Evolutionary conservation across 1,140 invertebrate species (phyloP).

Genomic region (Tenebrio molitor): DNA sequence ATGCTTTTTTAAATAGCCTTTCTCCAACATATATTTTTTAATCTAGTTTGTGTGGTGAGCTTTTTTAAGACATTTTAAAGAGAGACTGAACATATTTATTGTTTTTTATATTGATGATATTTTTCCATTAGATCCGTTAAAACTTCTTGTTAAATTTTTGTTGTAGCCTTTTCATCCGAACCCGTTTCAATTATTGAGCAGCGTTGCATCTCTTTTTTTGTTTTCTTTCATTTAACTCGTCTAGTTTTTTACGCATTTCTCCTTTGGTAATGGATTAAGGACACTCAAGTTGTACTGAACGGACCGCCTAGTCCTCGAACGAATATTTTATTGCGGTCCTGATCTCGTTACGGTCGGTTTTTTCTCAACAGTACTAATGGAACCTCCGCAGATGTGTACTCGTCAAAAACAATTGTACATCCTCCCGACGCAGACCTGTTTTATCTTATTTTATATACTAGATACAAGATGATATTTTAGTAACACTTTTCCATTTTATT

Average conservation of each 20-base stretch:
- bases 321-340: constrained; percentile 33
- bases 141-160: constrained; percentile 3
- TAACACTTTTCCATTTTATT: constrained; percentile 45
- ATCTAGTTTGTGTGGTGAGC: constrained; percentile 34
- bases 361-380: background rate
- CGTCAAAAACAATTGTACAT: too few relatives aligned
- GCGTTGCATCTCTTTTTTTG: background rate
- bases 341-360: constrained; percentile 42
- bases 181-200: too few relatives aligned
- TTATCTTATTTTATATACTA: constrained; percentile 25
- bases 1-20: constrained; percentile 32
- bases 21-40: constrained; percentile 2
- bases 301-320: constrained; percentile 42
- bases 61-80: constrained; percentile 34
- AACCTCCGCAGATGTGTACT: too few relatives aligned
- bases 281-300: constrained; percentile 35
- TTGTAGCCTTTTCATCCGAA: too few relatives aligned
- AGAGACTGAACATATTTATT: constrained; percentile 45
- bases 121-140: constrained; percentile 34
- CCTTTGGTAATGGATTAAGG: constrained; percentile 36
- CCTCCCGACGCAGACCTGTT: too few relatives aligned
- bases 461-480: constrained; percentile 29
- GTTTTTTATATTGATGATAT: constrained; percentile 44
- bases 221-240: background rate
- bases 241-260: constrained; percentile 1